Evolutionary conservation across 2,888 invertebrate species (phyloP).

Genomic region (Chesias legatella): DNA sequence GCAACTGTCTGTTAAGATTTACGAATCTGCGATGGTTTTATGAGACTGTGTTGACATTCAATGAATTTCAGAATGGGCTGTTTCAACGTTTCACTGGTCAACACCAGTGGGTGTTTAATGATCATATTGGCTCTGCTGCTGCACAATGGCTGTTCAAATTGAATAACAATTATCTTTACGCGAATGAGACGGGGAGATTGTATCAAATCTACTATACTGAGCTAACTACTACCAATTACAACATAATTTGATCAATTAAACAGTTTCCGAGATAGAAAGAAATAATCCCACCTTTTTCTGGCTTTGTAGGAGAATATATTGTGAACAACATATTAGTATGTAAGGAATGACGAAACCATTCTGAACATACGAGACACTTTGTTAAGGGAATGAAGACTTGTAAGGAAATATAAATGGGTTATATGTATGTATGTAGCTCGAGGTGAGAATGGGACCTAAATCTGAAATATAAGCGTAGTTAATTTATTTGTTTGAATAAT

Average conservation of each 20-base stretch:
- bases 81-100: too few relatives aligned
- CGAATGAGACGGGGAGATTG: too few relatives aligned
- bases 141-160: too few relatives aligned
- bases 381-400: conserved; percentile 19
- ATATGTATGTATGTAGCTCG: conserved; percentile 14
- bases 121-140: too few relatives aligned
- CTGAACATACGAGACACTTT: conserved; percentile 11
- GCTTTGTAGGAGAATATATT: conserved; percentile 21
- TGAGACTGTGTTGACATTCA: neutral
- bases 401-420: conserved; percentile 20
- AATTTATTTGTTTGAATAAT: conserved; percentile 7
- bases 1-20: conserved; percentile 18
- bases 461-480: conserved; percentile 14
- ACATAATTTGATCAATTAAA: conserved; percentile 25
- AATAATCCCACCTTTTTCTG: conserved; percentile 41
- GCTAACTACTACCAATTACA: too few relatives aligned
- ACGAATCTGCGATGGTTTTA: conserved; percentile 6
- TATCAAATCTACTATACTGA: too few relatives aligned
- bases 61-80: neutral
- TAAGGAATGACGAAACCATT: conserved; percentile 35
- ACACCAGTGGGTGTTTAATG: too few relatives aligned
- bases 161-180: too few relatives aligned
- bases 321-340: conserved; percentile 19
- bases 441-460: conserved; percentile 22
- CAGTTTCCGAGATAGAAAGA: conserved; percentile 30